Base-by-base conservation (phyloP, 2,797 vertebrate genomes). In the Sciurus carolinensis region DNA sequence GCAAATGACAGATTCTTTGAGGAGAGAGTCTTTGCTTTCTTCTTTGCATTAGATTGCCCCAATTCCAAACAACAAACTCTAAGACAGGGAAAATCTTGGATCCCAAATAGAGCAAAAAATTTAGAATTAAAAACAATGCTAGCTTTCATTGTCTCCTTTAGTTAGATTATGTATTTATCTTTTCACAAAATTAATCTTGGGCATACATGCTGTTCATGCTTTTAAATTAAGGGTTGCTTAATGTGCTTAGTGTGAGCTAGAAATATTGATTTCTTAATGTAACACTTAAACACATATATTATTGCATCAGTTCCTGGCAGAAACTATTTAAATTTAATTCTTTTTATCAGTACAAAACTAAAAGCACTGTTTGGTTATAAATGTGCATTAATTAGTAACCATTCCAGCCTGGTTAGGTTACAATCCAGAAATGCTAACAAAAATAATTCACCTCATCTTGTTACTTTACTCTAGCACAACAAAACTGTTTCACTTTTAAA, bases 191-290 rank as follows among this genome's bases (percentile, higher is more conserved):
- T 87, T 96, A 93, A 96, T 94, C 64, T 96, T 1, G 26, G 69
- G 12, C 0, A 12, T 44, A 72, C 2, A 11, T 15, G 33, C 20
- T 44, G 36, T 95, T 92, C 44, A 90, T 0, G 0, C 33, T 96
- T 97, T 79, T 71, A 77, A 96, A 79, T 93, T 67, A 33, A 96
- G 59, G 84, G 2, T 72, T 96, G 52, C 30, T 87, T 95, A 97
- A 87, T 67, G 39, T 91, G 26, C 79, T 96, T 30, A 85, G 11
- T 75, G n/a, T 13, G 26, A 85, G n/a, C 22, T 96, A 93, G 75
- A 91, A 96, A 94, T 76, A 87, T 28, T 87, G 64, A 89, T 96
- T 97, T 97, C 39, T 95, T 82, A 93, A 97, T 96, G 50, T 54
- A 92, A 57, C 11, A 30, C 94, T 97, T 96, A 96, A 0, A 89